Evolutionary conservation across 2,797 vertebrate genomes (phyloP), one percentile per base, ranked within the genome.

Genomic region (Ficedula albicollis): DNA sequence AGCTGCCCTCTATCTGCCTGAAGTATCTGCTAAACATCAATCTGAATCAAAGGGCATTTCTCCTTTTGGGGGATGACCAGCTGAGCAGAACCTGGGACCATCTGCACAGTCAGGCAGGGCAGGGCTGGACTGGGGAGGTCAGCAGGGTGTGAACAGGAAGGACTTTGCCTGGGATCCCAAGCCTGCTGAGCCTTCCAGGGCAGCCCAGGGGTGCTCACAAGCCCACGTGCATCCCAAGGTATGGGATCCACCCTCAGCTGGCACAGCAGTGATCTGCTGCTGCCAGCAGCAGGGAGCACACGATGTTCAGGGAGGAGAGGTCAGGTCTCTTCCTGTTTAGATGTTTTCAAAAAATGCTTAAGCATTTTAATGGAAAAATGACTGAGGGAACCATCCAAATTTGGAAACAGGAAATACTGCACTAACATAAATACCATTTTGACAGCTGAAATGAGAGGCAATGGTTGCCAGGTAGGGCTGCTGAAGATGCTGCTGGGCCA

Each of bases 261-360:
- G 97, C 96, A 93, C 46, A n/a, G 36, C 68, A 83, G 62, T 1
- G 17, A 36, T 64, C 14, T 76, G 68, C 87, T 64, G 64, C 55
- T 93, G 90, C 94, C 96, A 96, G 94, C 62, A 91, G 63, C 76
- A 88, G 84, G 44, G 51, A 95, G 95, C 87, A 96, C 93, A 90
- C 6, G 13, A 95, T 96, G 91, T 97, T 92, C 89, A 51, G 51
- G 67, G 89, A 94, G 70, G 77, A 94, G 76, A 93, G 93, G 88
- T 96, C 95, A 90, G 86, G 72, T 96, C 95, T 95, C 88, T 95
- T 95, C 97, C 96, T 96, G 97, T 93, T 97, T 84, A 86, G 93
- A 95, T 91, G 68, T 60, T 93, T 96, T 67, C 17, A 80, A 78
- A 87, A 87, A 89, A 93, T 21, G 41, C 84, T 87, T 72, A 32